Percentiles rank a stretch among this genome's conserved stretches.
Evolutionary conservation across 2,888 invertebrate species (phyloP).

Genomic region (Seladonia tumulorum): DNA sequence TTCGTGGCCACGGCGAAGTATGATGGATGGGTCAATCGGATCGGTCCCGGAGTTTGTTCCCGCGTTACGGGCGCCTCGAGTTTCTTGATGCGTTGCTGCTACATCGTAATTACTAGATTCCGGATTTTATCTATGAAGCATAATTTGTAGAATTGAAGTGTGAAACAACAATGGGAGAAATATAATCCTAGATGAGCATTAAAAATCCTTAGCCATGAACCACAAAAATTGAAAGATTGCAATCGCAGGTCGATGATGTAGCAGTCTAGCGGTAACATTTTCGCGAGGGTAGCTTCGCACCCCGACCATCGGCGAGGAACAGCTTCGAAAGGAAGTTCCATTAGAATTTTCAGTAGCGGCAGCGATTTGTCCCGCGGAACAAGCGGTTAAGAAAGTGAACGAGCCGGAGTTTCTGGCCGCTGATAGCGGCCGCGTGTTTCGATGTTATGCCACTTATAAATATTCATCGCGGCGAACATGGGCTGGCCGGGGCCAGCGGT

Average conservation of each 20-base stretch:
- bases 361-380: background rate
- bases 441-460: constrained; percentile 55
- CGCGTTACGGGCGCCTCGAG: background rate
- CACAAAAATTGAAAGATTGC: too few relatives aligned
- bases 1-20: background rate
- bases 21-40: background rate
- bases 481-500: constrained; percentile 19
- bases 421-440: constrained; percentile 37
- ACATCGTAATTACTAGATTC: too few relatives aligned
- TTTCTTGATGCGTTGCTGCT: too few relatives aligned
- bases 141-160: too few relatives aligned
- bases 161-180: too few relatives aligned
- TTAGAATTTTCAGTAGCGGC: background rate
- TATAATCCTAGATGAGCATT: too few relatives aligned
- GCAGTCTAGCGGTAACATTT: background rate
- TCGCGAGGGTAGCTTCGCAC: background rate
- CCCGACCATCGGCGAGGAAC: background rate
- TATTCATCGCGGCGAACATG: constrained; percentile 55
- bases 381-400: constrained; percentile 8
- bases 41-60: background rate
- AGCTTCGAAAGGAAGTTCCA: background rate
- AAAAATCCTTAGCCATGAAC: too few relatives aligned
- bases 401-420: background rate
- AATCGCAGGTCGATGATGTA: too few relatives aligned
- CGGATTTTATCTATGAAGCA: too few relatives aligned